Evolutionary conservation across 2,113 vertebrate genomes (phyloP), one percentile per base, ranked within the genome.

Genomic region (human (Homo sapiens)): DNA sequence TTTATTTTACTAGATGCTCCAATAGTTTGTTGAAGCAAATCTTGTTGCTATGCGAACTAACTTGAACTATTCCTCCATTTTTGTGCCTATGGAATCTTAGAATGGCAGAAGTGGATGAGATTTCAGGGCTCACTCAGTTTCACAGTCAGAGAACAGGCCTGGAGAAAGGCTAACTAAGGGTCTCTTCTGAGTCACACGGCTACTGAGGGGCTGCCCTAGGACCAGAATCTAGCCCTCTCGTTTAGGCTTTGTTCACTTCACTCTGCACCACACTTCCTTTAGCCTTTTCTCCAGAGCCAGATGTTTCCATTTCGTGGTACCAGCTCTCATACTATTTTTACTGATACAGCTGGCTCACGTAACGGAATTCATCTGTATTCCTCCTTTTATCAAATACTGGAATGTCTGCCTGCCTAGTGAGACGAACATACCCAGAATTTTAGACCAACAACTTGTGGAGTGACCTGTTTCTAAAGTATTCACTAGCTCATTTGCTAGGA

Each of bases 271-370:
- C 13, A 6, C n/a, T 59, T 78, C 22, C 32, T 48, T 59, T 52
- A 48, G 64, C 3, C 87, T n/a, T 85, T 70, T 90, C 57, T 70
- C 76, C 48, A 45, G 72, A 75, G n/a, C 70, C 45, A 92, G 72
- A 72, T 85, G 88, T 90, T 94, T 82, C 30, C 64, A 43, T 73
- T 80, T 70, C 43, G 43, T 73, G 86, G 32, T 66, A 73, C 38
- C 55, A 73, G 50, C 6, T 73, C 64, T 68, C 76, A 78, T 83
- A 38, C 45, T 76, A 55, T 96, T 93, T 97, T 89, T 70, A 75
- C 76, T 57, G 70, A 85, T n/a, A 73, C 14, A 66, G 10, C 81
- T 55, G 82, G 55, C 48, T 88, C 72, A 80, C 48, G 55, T 75
- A 38, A 93, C 27, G 38, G 45, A 84, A n/a, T 55, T 68, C 70